Percentiles rank a stretch among this genome's conserved stretches.
These are phyloP conservation scores for Scrobipalpa costella DNA, from an alignment of 2,888 invertebrate species.

Conservation along the genomic window DNA sequence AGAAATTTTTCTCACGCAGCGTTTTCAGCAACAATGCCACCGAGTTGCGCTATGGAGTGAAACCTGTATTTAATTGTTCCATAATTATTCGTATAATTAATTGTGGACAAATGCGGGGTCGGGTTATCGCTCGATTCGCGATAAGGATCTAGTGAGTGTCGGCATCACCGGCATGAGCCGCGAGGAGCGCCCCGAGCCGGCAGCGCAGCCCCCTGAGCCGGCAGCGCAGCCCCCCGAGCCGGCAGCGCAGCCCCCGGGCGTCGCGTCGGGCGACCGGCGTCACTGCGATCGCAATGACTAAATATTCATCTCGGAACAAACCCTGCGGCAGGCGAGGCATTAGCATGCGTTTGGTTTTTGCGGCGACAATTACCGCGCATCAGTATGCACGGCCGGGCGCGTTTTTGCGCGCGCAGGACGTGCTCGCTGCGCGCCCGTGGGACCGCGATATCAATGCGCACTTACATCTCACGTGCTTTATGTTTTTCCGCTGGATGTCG, in stretches of 20 bases:
- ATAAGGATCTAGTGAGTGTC: constrained; percentile 8
- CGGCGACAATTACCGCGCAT: constrained; percentile 67
- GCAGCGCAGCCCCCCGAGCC: neutral
- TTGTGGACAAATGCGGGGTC: constrained; percentile 22
- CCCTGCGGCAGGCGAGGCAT: constrained; percentile 45
- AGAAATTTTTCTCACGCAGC: constrained; percentile 21
- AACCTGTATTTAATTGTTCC: constrained; percentile 24
- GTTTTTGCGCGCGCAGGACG: constrained; percentile 37
- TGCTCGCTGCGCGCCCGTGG: constrained; percentile 25
- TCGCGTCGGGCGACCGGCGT: too few relatives aligned
- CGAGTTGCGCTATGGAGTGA: constrained; percentile 18
- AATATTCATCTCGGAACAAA: neutral
- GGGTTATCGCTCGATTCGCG: constrained; percentile 15
- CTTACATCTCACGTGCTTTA: constrained; percentile 15
- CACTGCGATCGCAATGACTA: constrained; percentile 1
- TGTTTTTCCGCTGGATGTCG: constrained; percentile 14
- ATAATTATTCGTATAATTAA: constrained; percentile 27
- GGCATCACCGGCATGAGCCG: constrained; percentile 4
- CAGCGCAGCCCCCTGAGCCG: neutral
- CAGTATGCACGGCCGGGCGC: constrained; percentile 59
- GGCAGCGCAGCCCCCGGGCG: neutral
- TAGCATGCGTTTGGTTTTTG: constrained; percentile 71
- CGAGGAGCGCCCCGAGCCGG: neutral
- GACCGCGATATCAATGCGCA: constrained; percentile 9
- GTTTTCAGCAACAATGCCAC: constrained; percentile 21